Percentiles rank a stretch among this genome's conserved stretches.
Conservation (phyloP, 2,888 invertebrate genomes). For the Caenorhabditis sp. region DNA sequence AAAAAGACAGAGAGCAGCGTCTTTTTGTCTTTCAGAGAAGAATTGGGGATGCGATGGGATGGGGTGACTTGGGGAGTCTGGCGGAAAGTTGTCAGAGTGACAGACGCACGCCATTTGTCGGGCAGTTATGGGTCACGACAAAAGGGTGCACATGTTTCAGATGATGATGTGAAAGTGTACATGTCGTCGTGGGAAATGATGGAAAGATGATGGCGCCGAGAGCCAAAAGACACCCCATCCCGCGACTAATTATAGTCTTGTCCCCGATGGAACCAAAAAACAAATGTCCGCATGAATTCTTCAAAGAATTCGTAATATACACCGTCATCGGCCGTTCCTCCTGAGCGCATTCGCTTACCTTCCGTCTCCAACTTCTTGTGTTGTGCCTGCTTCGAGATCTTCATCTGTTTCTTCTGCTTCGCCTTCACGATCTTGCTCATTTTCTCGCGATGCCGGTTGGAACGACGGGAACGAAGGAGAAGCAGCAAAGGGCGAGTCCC, state of each 20-base stretch:
- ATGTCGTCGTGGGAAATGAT: conserved; percentile 18
- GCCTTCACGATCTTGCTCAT: conserved; percentile 49
- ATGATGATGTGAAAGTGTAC: conserved; percentile 45
- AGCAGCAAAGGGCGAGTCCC: conserved; percentile 5
- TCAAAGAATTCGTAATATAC: conserved; percentile 7
- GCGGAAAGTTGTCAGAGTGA: conserved; percentile 50
- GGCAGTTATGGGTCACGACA: conserved; percentile 60
- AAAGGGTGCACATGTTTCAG: conserved; percentile 53
- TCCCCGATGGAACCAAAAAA: neutral
- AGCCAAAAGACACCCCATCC: too few species aligned
- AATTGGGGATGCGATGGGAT: too few species aligned
- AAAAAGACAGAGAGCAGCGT: conserved; percentile 23
- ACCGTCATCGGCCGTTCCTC: neutral
- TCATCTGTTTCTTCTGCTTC: conserved; percentile 65
- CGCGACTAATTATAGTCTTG: conserved; percentile 18
- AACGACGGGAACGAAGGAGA: conserved; percentile 36
- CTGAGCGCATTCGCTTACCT: conserved; percentile 38
- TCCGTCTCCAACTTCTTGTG: conserved; percentile 53
- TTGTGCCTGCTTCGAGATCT: conserved; percentile 56
- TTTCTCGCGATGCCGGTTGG: conserved; percentile 54
- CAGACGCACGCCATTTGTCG: conserved; percentile 51
- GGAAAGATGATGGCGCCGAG: conserved; percentile 13
- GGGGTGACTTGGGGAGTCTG: conserved; percentile 39
- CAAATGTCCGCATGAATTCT: too few species aligned
- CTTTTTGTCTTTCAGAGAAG: conserved; percentile 30